Evolutionary conservation across 2,888 invertebrate genomes (phyloP).

Genomic region (Drosophila neotestacea): DNA sequence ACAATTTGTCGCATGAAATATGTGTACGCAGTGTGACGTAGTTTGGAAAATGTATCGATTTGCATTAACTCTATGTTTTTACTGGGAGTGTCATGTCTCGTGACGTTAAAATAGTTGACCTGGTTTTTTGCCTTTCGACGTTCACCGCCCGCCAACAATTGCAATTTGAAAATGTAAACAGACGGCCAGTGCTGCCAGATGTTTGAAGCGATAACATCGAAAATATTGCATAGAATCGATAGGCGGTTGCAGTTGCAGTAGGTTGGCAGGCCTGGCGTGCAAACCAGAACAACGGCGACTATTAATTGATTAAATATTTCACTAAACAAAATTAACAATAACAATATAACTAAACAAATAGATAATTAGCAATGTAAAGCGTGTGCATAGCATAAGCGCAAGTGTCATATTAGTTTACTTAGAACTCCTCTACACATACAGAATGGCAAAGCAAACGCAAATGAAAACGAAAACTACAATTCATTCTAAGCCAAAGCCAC

Average conservation of each 20-base stretch:
- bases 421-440: not conserved
- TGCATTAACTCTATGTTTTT: not conserved
- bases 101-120: not conserved
- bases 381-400: conserved; percentile 14
- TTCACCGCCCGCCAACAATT: conserved; percentile 5
- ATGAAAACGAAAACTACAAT: conserved; percentile 61
- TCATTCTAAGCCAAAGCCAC: conserved; percentile 57
- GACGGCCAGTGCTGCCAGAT: conserved; percentile 37
- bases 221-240: conserved; percentile 38
- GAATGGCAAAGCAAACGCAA: conserved; percentile 28
- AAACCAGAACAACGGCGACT: conserved; percentile 58
- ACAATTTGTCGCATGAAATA: not conserved
- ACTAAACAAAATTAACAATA: conserved; percentile 28
- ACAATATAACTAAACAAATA: conserved; percentile 14
- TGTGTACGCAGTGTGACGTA: not conserved
- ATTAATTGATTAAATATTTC: conserved; percentile 62
- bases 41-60: conserved; percentile 2
- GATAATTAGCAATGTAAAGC: not conserved
- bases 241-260: not conserved
- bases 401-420: conserved; percentile 28
- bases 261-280: conserved; percentile 44
- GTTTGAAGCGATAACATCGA: conserved; percentile 21
- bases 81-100: not conserved
- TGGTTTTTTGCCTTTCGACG: not conserved
- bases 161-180: conserved; percentile 41